Evolutionary conservation across 1,140 invertebrate species (phyloP).

Genomic region (Leptinotarsa undecemlineata): DNA sequence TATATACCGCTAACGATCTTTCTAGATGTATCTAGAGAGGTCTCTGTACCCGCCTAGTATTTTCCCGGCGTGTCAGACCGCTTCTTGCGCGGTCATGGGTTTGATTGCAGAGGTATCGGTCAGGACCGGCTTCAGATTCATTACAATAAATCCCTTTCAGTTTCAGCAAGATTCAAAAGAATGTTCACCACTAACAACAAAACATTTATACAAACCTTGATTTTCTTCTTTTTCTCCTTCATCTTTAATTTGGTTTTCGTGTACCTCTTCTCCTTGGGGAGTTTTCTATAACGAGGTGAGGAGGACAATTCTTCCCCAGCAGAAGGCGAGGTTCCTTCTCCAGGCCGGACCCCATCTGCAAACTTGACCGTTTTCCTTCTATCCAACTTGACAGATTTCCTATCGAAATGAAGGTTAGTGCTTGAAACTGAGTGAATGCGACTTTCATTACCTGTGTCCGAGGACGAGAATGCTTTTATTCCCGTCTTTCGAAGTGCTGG

Average conservation of each 20-base stretch:
- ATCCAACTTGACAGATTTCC: conserved; percentile 1
- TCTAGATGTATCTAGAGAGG: too few species aligned
- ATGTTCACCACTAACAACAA: too few species aligned
- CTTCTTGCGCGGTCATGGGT: too few species aligned
- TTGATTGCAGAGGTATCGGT: too few species aligned
- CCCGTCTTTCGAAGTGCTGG: conserved; percentile 33
- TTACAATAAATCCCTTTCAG: too few species aligned
- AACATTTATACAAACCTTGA: conserved; percentile 44
- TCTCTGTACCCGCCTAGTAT: too few species aligned
- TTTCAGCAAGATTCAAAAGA: conserved; percentile 7
- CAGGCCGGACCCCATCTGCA: conserved; percentile 67
- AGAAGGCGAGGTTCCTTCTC: conserved; percentile 67
- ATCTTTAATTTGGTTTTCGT: conserved; percentile 59
- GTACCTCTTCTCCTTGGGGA: conserved; percentile 58
- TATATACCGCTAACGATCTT: too few species aligned
- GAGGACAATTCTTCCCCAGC: conserved; percentile 68
- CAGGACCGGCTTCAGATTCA: too few species aligned
- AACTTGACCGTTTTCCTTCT: conserved; percentile 62
- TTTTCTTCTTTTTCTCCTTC: conserved; percentile 61
- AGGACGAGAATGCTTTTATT: conserved; percentile 45
- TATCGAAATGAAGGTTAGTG: not conserved
- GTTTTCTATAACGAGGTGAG: conserved; percentile 60
- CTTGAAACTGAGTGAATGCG: not conserved
- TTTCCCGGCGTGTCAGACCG: too few species aligned
- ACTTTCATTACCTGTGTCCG: conserved; percentile 2